Percentiles rank a stretch among this genome's conserved stretches.
Conservation (phyloP, 2,113 vertebrate genomes). For the Nyctibius bracteatus region DNA sequence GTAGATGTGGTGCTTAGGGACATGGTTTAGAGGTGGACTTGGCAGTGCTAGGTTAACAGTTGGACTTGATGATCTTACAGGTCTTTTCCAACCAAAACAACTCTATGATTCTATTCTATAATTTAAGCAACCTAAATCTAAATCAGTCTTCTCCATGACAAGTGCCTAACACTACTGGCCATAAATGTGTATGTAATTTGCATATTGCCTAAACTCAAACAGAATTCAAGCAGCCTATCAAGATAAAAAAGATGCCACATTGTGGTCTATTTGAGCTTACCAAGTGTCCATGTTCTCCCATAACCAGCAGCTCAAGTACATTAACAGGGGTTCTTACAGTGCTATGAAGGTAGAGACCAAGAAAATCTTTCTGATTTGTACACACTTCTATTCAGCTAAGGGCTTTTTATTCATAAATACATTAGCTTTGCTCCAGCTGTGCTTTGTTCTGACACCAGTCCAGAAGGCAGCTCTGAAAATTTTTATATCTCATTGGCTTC, state of each 20-base stretch:
- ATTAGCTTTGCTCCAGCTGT: background rate
- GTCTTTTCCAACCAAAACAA: no score
- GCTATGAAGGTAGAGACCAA: background rate
- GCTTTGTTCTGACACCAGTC: background rate
- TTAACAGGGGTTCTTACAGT: background rate
- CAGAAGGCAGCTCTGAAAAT: background rate
- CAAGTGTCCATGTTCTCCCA: background rate
- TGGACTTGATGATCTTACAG: no score
- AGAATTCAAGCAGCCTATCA: background rate
- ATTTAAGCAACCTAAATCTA: no score
- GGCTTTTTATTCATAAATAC: background rate
- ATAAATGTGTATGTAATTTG: background rate
- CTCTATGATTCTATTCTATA: no score
- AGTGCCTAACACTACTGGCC: no score
- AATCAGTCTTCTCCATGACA: no score
- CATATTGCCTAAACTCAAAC: background rate
- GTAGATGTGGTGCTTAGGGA: no score
- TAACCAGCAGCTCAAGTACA: background rate
- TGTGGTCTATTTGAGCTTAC: background rate
- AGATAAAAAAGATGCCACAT: background rate
- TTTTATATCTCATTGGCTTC: background rate
- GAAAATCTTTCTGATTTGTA: background rate
- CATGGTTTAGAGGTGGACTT: no score
- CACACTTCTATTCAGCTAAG: background rate
- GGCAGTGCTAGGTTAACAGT: no score